Percentiles rank a stretch among this genome's conserved stretches.
Evolutionary conservation across 2,113 vertebrate genomes (phyloP).

Genomic region (Indri indri): DNA sequence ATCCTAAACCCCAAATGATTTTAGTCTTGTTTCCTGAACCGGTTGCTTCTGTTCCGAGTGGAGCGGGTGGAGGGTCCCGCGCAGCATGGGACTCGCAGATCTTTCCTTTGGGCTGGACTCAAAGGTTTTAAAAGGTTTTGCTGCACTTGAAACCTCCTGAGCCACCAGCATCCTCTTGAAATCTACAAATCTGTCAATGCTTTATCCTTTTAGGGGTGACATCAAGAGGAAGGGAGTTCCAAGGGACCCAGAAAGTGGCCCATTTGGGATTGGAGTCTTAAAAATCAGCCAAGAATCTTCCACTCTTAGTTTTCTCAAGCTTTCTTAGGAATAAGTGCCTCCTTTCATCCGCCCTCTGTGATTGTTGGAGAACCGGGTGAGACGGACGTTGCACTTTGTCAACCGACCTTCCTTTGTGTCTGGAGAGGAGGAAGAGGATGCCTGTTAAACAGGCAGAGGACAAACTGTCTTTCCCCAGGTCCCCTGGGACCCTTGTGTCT

Average conservation of each 20-base stretch:
- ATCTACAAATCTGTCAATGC: no score
- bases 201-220: background rate
- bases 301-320: background rate
- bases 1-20: conserved; percentile 8
- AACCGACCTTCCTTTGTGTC: background rate
- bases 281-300: background rate
- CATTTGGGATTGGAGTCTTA: background rate
- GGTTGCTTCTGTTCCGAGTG: background rate
- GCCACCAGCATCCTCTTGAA: background rate
- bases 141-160: background rate
- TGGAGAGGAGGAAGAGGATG: background rate
- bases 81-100: background rate
- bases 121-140: background rate
- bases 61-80: background rate
- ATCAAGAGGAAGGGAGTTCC: background rate
- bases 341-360: accelerated
- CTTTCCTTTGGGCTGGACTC: background rate
- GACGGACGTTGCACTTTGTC: no score
- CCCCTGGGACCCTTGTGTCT: background rate
- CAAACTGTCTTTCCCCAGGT: background rate
- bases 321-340: background rate
- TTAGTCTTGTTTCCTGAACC: background rate
- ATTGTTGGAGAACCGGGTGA: background rate
- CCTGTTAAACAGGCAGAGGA: background rate
- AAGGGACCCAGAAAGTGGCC: background rate